These are phyloP conservation scores for Brachionus sp. DNA, from an alignment of 1,140 invertebrate species.

Conservation along the genomic window DNA sequence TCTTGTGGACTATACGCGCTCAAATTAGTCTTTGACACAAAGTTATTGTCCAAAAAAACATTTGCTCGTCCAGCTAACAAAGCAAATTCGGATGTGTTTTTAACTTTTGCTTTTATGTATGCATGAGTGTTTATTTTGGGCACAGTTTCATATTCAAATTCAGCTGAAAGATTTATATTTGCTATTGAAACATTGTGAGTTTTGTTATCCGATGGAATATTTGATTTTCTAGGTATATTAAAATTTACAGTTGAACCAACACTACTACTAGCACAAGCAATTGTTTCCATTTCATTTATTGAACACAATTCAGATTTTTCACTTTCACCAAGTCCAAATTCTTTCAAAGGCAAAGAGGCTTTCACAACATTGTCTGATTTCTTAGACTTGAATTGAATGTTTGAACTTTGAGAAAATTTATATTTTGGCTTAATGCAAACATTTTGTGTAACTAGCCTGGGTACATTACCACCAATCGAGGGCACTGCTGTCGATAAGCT, in stretches of 20 bases:
- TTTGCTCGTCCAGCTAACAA: conserved; percentile 56
- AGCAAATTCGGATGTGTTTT: conserved; percentile 55
- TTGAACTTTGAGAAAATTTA: neutral
- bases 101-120: conserved; percentile 56
- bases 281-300: neutral
- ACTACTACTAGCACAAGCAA: neutral
- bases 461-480: conserved; percentile 57
- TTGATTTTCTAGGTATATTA: neutral
- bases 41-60: conserved; percentile 60
- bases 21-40: conserved; percentile 50
- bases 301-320: neutral
- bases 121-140: conserved; percentile 55
- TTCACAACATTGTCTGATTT: neutral
- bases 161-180: conserved; percentile 53
- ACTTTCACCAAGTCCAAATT: neutral
- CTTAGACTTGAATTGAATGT: neutral
- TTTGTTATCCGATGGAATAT: conserved; percentile 4
- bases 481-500: conserved; percentile 59
- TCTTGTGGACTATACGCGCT: conserved; percentile 35
- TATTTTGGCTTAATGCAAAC: conserved; percentile 48
- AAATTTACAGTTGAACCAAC: conserved; percentile 7
- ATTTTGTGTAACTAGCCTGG: conserved; percentile 52
- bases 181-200: conserved; percentile 41
- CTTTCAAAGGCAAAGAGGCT: neutral
- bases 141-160: conserved; percentile 56